A percentile compares a stretch with the other conserved stretches of the same genome.
These are phyloP conservation scores for Prionace glauca DNA, from an alignment of 2,797 vertebrate genomes.

Conservation along the genomic window DNA sequence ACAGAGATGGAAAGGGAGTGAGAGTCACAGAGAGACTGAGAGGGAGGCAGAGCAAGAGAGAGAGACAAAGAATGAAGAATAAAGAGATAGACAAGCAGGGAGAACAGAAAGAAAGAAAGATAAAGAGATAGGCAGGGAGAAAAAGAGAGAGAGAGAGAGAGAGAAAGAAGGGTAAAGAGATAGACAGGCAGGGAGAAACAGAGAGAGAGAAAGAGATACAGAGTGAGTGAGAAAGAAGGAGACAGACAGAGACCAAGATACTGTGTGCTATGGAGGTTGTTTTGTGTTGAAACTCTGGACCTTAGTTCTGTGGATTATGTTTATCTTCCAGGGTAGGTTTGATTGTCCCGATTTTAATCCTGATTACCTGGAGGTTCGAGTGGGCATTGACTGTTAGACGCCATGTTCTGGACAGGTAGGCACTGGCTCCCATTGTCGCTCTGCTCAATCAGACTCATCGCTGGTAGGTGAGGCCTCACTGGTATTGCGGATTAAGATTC, in stretches of 20 bases:
- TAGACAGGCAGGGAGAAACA: not conserved
- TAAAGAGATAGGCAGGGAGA: not conserved
- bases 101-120: not conserved
- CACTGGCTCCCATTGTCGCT: not conserved
- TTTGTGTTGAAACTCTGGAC: not conserved
- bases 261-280: not conserved
- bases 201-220: not conserved
- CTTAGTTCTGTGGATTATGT: not conserved
- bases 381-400: no score
- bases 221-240: not conserved
- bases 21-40: not conserved
- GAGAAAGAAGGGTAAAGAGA: not conserved
- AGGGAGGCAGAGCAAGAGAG: not conserved
- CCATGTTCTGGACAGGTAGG: not conserved
- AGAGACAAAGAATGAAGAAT: fast-evolving
- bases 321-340: not conserved
- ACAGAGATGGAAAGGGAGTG: not conserved
- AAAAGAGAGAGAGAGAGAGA: not conserved
- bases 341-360: not conserved
- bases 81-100: not conserved
- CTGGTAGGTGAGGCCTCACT: not conserved
- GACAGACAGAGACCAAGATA: not conserved
- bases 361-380: no score
- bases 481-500: not conserved
- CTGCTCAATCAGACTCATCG: no score